Evolutionary conservation across 35 echinoderm and acorn worm species (phyloP).

Genomic region (Ptychodera flava): DNA sequence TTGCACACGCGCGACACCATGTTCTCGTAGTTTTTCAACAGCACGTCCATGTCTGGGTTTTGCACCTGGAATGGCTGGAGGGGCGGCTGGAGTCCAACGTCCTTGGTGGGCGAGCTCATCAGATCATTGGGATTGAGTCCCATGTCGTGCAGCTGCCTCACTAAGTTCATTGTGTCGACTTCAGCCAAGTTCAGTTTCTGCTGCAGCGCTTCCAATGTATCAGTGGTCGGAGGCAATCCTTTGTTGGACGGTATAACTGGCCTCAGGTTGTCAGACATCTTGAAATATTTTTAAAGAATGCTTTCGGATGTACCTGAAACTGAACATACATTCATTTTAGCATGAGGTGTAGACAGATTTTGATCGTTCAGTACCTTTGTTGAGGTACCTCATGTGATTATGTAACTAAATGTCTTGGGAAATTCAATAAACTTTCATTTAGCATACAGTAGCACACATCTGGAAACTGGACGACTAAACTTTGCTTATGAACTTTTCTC

Average conservation of each 20-base stretch:
- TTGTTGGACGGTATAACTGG: background rate
- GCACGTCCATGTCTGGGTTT: slow-evolving; percentile 26
- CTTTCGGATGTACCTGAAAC: no score
- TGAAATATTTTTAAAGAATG: no score
- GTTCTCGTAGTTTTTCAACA: slow-evolving; percentile 63
- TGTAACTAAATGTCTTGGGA: no score
- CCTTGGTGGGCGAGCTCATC: background rate
- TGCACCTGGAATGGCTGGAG: slow-evolving; percentile 32
- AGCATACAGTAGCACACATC: no score
- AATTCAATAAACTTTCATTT: no score
- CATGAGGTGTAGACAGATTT: no score
- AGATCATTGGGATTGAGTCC: slow-evolving; percentile 14
- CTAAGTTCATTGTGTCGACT: slow-evolving; percentile 54
- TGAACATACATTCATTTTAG: no score
- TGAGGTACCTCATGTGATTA: no score
- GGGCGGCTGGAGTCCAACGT: background rate
- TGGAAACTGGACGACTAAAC: no score
- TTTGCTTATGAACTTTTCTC: no score
- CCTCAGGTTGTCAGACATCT: background rate
- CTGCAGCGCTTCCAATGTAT: slow-evolving; percentile 25
- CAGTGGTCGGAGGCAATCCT: background rate
- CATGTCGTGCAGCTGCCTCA: slow-evolving; percentile 42
- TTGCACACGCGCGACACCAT: slow-evolving; percentile 63
- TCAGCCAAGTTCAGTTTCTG: slow-evolving; percentile 72
- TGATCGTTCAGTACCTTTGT: no score